Conservation (phyloP, 2,888 invertebrate species). For the Drosophila prostipennis region DNA sequence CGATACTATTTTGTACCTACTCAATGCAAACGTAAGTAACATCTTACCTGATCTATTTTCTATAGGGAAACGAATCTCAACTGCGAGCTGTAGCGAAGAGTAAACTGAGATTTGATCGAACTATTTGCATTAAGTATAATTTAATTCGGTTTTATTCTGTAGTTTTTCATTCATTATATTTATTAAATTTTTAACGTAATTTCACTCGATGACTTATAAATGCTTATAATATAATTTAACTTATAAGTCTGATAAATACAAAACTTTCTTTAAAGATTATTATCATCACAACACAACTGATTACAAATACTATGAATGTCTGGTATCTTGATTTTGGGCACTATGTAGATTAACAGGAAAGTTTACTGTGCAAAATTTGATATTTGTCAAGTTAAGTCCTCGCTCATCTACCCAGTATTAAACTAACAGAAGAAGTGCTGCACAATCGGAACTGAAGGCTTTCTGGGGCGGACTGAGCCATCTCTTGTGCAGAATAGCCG, state of each 20-base stretch:
- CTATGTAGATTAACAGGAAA: too few species aligned
- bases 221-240: too few species aligned
- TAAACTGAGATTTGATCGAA: not conserved
- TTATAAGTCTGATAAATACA: too few species aligned
- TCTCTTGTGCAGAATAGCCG: slow-evolving; percentile 9
- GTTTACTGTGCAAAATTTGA: too few species aligned
- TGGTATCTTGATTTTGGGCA: too few species aligned
- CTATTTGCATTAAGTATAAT: not conserved
- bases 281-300: too few species aligned
- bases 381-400: too few species aligned
- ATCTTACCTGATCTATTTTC: slow-evolving; percentile 1
- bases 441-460: slow-evolving; percentile 4
- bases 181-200: not conserved
- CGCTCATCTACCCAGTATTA: too few species aligned
- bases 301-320: too few species aligned
- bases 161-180: not conserved
- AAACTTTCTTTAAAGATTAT: too few species aligned
- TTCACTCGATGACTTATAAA: not conserved
- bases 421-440: not conserved
- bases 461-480: slow-evolving; percentile 9
- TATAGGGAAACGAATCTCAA: slow-evolving; percentile 12
- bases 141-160: not conserved
- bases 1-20: slow-evolving; percentile 3
- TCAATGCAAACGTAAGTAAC: not conserved
- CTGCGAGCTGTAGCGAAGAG: not conserved